phyloP scores from a whole-genome alignment of 1,140 invertebrate genomes.

The Hormaphis cornu region DNA sequence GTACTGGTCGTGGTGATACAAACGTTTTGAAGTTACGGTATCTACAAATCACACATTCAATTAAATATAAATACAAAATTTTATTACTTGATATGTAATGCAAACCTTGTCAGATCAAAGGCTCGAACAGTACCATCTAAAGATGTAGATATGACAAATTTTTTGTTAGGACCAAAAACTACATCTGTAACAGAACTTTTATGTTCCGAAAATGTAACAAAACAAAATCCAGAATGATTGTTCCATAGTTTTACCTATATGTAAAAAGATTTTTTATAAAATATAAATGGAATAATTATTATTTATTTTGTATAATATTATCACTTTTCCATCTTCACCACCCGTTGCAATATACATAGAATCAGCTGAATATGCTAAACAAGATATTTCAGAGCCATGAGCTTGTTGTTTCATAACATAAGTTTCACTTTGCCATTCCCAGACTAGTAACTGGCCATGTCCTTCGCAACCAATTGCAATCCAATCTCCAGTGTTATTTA shows the following conservation, averaged over 20 bases:
- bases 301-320: not conserved
- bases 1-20: slow-evolving; percentile 76
- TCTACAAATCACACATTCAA: slow-evolving; percentile 39
- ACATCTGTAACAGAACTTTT: slow-evolving; percentile 68
- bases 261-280: not conserved
- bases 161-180: slow-evolving; percentile 79
- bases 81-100: not conserved
- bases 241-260: slow-evolving; percentile 86
- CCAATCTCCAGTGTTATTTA: slow-evolving; percentile 89
- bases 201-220: slow-evolving; percentile 90
- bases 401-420: slow-evolving; percentile 96
- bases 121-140: slow-evolving; percentile 92
- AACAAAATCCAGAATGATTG: slow-evolving; percentile 78
- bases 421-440: slow-evolving; percentile 99
- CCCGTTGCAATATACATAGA: slow-evolving; percentile 85
- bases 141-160: slow-evolving; percentile 82
- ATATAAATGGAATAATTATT: too few species aligned
- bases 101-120: slow-evolving; percentile 75
- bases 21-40: slow-evolving; percentile 96
- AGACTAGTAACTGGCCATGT: slow-evolving; percentile 84
- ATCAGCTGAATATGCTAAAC: slow-evolving; percentile 81
- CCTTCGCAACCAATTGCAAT: slow-evolving; percentile 77
- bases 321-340: slow-evolving; percentile 83
- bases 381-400: slow-evolving; percentile 80
- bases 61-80: not conserved